Conservation (phyloP, 2,113 vertebrate species). For the Scalopus aquaticus region DNA sequence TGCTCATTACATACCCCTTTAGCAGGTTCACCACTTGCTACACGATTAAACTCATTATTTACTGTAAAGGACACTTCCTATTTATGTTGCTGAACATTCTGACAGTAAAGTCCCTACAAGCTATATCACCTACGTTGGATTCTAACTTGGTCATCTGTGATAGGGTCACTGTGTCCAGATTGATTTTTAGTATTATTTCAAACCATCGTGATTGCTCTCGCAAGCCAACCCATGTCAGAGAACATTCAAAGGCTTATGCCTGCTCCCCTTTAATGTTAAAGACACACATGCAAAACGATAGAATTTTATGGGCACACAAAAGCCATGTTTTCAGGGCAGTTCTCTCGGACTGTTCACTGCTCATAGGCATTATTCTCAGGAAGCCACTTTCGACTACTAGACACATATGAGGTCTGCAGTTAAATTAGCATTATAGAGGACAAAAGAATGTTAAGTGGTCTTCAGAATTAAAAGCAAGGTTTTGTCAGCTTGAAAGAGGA, state of each 20-base stretch:
- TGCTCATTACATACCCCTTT: fast-evolving
- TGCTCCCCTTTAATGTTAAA: background rate
- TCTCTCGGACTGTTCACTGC: background rate
- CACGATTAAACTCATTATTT: background rate
- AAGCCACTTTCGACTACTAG: slow-evolving; percentile 32
- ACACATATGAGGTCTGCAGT: background rate
- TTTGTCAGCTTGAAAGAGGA: slow-evolving; percentile 34
- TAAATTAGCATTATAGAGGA: slow-evolving; percentile 55
- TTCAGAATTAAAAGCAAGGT: slow-evolving; percentile 43
- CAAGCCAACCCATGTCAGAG: background rate
- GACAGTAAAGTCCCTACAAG: background rate
- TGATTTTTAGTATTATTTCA: background rate
- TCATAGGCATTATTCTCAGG: slow-evolving; percentile 30
- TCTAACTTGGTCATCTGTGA: background rate
- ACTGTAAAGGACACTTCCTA: background rate
- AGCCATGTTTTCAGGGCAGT: background rate
- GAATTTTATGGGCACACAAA: background rate
- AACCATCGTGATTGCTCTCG: background rate
- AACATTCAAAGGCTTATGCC: background rate
- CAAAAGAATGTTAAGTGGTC: slow-evolving; percentile 54
- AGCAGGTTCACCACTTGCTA: background rate
- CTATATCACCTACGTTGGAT: background rate
- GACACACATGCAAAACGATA: background rate
- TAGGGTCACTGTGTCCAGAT: fast-evolving
- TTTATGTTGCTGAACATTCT: background rate